Evolutionary conservation across 2,113 vertebrate genomes (phyloP), one percentile per base, ranked within the genome.

Genomic region (Menura novaehollandiae): DNA sequence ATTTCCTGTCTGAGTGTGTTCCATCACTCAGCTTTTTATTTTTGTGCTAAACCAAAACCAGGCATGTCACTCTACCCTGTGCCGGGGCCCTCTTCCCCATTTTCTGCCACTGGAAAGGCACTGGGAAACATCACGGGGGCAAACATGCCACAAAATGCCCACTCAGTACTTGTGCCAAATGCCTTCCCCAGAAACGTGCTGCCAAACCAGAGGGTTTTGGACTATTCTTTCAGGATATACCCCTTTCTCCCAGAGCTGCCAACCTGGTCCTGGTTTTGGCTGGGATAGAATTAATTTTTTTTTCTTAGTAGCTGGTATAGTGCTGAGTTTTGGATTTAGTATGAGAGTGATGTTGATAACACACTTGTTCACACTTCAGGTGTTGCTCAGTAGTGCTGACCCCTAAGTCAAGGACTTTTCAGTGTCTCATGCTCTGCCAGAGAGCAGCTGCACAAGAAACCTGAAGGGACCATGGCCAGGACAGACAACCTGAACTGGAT

Each of bases 1-100:
- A 58, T 95, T 96, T 97, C 87, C 94, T 94, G 81, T 82, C 81
- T 79, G 32, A 82, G 60, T 0, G 1, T 59, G 84, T 90, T 83
- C 37, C 74, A 63, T 46, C 9, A 2, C 52, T 80, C 77, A 18
- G 63, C 41, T 28, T 84, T 88, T 89, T 91, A 79, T 73, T 94
- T 95, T 71, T 77, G 59, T 77, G 55, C 55, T 67, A 79, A 73
- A 85, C 75, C 82, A 79, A 73, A 96, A 23, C 23, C 59, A 88
- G 55, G 30, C 27, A 15, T 7, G 10, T 46, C 77, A 71, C 66
- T 24, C n/a, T 77, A 66, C 47, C 47, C 85, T 55, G 26, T 47
- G 46, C 67, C 33, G 58, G 24, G 58, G 13, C 44, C 59, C 52
- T 81, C n/a, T 60, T 41, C 39, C 30, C 27, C 12, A 4, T 26